A percentile compares a stretch with the other conserved stretches of the same genome.
These are phyloP conservation scores for Astyanax mexicanus DNA, from an alignment of 2,797 vertebrate genomes.

Conservation along the genomic window DNA sequence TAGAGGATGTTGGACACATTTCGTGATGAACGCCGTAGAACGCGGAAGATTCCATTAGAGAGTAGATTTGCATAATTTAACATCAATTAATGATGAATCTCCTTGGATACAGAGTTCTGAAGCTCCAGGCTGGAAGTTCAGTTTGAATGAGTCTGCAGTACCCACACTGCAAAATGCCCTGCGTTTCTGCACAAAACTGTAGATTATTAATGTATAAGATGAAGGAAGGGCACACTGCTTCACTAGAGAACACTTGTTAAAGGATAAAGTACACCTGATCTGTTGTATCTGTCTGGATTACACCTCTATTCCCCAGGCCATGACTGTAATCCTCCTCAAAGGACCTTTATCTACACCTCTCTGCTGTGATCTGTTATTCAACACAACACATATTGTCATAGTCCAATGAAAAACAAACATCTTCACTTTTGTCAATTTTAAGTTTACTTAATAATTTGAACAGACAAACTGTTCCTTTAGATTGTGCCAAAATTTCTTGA, in stretches of 20 bases:
- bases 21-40: constrained; percentile 44
- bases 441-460: too few relatives aligned
- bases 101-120: constrained; percentile 36
- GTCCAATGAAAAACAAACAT: too few relatives aligned
- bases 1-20: constrained; percentile 32
- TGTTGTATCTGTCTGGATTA: too few relatives aligned
- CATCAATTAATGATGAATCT: constrained; percentile 53
- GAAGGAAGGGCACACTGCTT: background rate
- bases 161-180: constrained; percentile 13
- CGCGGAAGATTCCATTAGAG: constrained; percentile 40
- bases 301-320: too few relatives aligned
- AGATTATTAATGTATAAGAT: constrained; percentile 5
- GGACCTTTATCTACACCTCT: background rate
- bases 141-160: constrained; percentile 24
- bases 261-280: background rate
- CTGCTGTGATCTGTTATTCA: background rate
- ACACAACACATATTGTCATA: too few relatives aligned
- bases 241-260: background rate
- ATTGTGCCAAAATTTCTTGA: too few relatives aligned
- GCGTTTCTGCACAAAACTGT: background rate
- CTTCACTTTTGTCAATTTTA: too few relatives aligned
- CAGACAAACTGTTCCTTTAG: too few relatives aligned
- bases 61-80: constrained; percentile 57
- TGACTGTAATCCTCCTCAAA: background rate
- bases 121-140: constrained; percentile 31